These are phyloP conservation scores for Ochlodes sylvanus DNA, from an alignment of 2,888 invertebrate genomes.

Conservation along the genomic window DNA sequence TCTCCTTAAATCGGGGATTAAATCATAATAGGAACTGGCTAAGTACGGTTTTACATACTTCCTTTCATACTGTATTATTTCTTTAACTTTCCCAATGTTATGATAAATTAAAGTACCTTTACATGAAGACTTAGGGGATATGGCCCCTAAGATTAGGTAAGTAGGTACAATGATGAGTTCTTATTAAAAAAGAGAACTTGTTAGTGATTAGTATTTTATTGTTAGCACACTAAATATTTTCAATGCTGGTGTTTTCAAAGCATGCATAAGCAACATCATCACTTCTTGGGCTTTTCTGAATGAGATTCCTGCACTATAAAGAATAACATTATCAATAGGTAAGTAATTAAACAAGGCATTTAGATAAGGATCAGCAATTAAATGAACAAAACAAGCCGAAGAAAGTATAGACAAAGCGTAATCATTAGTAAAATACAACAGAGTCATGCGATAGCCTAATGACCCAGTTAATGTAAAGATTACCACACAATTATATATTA, in stretches of 20 bases:
- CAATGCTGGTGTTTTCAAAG: background rate
- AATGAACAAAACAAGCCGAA: background rate
- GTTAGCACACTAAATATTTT: background rate
- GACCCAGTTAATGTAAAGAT: conserved; percentile 22
- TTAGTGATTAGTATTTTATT: background rate
- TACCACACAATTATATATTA: conserved; percentile 10
- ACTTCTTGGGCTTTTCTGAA: background rate
- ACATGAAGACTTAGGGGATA: no score
- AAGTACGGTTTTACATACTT: no score
- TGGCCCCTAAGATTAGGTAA: no score
- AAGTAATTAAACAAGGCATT: background rate
- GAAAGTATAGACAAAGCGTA: conserved; percentile 28
- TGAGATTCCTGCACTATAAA: background rate
- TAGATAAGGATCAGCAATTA: background rate
- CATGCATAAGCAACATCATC: background rate
- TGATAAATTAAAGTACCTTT: no score
- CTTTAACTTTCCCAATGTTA: no score
- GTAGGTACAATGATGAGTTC: no score
- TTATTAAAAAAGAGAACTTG: background rate
- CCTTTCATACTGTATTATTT: no score
- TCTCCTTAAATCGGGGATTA: no score
- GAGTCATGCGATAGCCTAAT: conserved; percentile 29
- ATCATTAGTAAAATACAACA: conserved; percentile 8
- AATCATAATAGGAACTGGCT: no score
- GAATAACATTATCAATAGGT: background rate